A percentile compares a stretch with the other conserved stretches of the same genome.
Conservation (phyloP, 2,113 vertebrate genomes). For the Ammospiza caudacuta region DNA sequence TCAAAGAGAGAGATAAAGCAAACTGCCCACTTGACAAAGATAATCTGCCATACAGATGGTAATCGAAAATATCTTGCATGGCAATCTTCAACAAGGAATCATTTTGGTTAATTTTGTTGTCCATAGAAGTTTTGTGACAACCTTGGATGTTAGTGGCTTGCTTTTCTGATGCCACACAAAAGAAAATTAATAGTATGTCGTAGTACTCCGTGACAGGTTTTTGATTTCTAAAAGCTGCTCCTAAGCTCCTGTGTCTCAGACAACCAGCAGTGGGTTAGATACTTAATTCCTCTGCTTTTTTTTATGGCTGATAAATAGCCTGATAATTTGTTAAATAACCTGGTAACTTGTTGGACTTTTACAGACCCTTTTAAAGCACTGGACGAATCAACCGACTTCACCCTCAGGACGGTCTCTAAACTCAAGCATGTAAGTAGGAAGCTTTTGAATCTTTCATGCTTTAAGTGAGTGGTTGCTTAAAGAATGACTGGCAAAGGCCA, state of each 20-base stretch:
- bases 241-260: neutral
- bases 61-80: too few species aligned
- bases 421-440: constrained; percentile 57
- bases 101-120: neutral
- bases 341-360: neutral
- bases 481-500: too few species aligned
- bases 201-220: neutral
- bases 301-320: neutral
- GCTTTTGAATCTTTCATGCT: neutral
- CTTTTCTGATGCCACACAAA: neutral
- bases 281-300: neutral
- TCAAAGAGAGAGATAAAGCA: too few species aligned
- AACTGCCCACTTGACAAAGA: too few species aligned
- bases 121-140: neutral
- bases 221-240: neutral
- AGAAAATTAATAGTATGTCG: neutral
- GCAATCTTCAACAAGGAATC: neutral
- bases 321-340: neutral
- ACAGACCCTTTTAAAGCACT: constrained; percentile 36
- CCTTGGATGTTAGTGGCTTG: neutral
- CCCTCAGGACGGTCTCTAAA: neutral
- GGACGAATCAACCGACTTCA: too few species aligned
- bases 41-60: too few species aligned
- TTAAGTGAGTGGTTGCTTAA: neutral
- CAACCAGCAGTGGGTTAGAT: neutral